These are phyloP conservation scores for Sebastes kiyomatsui DNA, from an alignment of 2,797 vertebrate species.

Conservation along the genomic window DNA sequence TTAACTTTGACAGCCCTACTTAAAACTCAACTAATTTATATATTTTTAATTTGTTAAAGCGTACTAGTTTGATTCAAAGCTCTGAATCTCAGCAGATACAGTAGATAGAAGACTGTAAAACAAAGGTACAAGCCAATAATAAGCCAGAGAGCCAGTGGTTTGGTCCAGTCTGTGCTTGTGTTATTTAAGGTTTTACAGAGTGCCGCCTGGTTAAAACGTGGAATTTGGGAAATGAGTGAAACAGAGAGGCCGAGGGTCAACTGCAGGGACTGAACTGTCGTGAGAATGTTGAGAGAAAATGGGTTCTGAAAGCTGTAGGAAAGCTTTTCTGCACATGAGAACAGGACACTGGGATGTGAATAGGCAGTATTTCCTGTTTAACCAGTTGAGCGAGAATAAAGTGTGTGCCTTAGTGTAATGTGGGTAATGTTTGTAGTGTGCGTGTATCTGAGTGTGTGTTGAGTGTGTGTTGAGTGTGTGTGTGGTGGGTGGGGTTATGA, in stretches of 20 bases:
- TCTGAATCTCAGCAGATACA: not conserved
- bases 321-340: constrained; percentile 10
- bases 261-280: constrained; percentile 1
- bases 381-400: constrained; percentile 37
- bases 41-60: not conserved
- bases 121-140: constrained; percentile 7
- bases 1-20: no score
- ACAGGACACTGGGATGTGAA: constrained; percentile 4
- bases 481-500: not conserved
- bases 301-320: not conserved
- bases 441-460: not conserved
- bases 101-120: constrained; percentile 3
- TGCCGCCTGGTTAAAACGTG: constrained; percentile 43
- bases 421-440: constrained; percentile 7
- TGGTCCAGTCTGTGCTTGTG: constrained; percentile 31
- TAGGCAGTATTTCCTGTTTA: constrained; percentile 41
- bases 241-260: constrained; percentile 6
- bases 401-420: not conserved
- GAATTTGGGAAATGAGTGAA: constrained; percentile 48
- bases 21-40: not conserved
- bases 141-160: constrained; percentile 42
- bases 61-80: not conserved
- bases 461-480: not conserved
- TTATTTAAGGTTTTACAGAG: constrained; percentile 60
- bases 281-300: not conserved